These are phyloP conservation scores for Leptinotarsa tumamoca DNA, from an alignment of 2,888 invertebrate genomes.

Conservation along the genomic window DNA sequence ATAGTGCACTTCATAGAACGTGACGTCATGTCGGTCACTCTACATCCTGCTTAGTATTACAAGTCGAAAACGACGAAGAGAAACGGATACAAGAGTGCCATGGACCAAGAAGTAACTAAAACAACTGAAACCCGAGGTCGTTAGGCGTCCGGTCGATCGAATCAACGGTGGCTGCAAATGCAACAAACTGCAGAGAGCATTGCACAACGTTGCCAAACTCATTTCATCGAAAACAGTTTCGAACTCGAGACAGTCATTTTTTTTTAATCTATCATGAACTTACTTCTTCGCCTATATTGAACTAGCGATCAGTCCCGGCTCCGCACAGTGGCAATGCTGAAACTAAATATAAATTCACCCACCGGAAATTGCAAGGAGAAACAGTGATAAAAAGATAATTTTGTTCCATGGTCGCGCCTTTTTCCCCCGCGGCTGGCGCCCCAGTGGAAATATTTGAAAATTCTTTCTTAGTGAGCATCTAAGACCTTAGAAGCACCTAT, in stretches of 20 bases:
- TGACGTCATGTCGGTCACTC: constrained; percentile 40
- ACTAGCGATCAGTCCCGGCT: no score
- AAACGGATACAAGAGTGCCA: constrained; percentile 40
- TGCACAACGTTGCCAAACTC: constrained; percentile 33
- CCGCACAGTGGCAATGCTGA: no score
- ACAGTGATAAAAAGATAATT: no score
- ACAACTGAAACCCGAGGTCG: constrained; percentile 46
- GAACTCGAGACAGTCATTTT: background rate
- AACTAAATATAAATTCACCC: no score
- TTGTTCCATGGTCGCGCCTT: no score
- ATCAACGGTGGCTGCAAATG: constrained; percentile 45
- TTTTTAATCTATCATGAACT: background rate
- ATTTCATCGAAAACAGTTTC: constrained; percentile 10
- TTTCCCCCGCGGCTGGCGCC: no score
- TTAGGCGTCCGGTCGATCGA: constrained; percentile 44
- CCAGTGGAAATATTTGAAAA: no score
- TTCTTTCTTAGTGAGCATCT: no score
- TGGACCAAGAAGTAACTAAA: constrained; percentile 44
- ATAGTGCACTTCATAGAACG: constrained; percentile 18
- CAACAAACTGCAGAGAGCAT: constrained; percentile 39
- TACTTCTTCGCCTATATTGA: no score
- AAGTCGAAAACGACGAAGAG: constrained; percentile 36
- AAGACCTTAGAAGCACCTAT: no score
- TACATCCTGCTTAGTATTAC: constrained; percentile 36
- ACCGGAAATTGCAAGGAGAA: no score